Percentiles rank a stretch among this genome's conserved stretches.
These are phyloP conservation scores for Peromyscus attwateri DNA, from an alignment of 2,797 vertebrate species.

Conservation along the genomic window DNA sequence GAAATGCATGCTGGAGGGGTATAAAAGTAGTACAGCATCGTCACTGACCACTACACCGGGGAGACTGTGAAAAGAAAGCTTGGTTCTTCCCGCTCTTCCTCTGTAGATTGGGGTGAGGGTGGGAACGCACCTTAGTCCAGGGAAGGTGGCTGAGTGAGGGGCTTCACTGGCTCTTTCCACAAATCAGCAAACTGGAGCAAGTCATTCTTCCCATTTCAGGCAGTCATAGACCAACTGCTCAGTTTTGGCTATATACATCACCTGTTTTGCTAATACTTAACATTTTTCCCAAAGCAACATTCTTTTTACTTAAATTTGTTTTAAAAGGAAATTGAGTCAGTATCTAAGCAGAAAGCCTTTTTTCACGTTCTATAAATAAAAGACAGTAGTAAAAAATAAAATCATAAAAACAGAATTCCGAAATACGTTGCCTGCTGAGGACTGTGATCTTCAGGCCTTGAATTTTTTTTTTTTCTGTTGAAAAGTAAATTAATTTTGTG, in stretches of 20 bases:
- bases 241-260: background rate
- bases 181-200: background rate
- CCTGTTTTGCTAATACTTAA: background rate
- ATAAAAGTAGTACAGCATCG: background rate
- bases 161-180: background rate
- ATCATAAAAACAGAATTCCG: background rate
- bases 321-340: background rate
- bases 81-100: background rate
- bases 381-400: background rate
- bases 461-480: background rate
- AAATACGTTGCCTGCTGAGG: background rate
- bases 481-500: background rate
- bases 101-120: background rate
- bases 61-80: background rate
- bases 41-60: background rate
- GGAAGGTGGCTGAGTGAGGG: background rate
- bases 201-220: background rate
- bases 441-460: background rate
- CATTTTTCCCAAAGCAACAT: background rate
- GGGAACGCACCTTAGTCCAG: background rate
- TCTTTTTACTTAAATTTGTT: constrained; percentile 10
- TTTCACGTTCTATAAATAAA: background rate
- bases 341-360: background rate
- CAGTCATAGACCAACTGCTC: background rate
- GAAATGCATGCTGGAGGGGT: background rate